These are phyloP conservation scores for Polia nebulosa DNA, from an alignment of 2,888 invertebrate species.

Conservation along the genomic window DNA sequence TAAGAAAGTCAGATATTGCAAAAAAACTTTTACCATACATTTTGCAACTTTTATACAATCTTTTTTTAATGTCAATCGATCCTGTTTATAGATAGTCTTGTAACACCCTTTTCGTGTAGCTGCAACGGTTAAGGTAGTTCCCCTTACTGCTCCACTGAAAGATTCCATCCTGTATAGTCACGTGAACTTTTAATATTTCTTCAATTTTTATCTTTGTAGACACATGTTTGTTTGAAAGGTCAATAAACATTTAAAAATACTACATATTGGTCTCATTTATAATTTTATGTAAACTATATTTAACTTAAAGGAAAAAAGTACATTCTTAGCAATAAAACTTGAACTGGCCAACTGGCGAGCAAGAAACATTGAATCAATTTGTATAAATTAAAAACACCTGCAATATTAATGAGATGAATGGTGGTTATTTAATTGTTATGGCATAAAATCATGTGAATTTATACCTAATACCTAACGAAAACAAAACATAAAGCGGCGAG, in stretches of 20 bases:
- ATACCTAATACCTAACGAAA: slow-evolving; percentile 53
- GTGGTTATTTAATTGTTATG: slow-evolving; percentile 72
- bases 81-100: too few relatives aligned
- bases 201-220: not conserved
- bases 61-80: too few relatives aligned
- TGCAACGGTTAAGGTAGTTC: too few relatives aligned
- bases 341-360: slow-evolving; percentile 49
- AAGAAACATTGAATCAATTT: slow-evolving; percentile 71
- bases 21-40: too few relatives aligned
- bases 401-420: slow-evolving; percentile 72
- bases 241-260: slow-evolving; percentile 1
- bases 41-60: too few relatives aligned
- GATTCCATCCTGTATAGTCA: too few relatives aligned
- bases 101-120: too few relatives aligned
- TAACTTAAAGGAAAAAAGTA: slow-evolving; percentile 52
- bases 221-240: not conserved
- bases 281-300: slow-evolving; percentile 1
- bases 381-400: slow-evolving; percentile 83
- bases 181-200: too few relatives aligned
- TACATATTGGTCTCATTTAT: not conserved
- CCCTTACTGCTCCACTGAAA: too few relatives aligned
- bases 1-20: too few relatives aligned
- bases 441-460: slow-evolving; percentile 54
- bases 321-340: slow-evolving; percentile 50
- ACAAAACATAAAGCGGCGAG: slow-evolving; percentile 60